Conservation (phyloP, 2,888 invertebrate species). For the Pimpla rufipes region DNA sequence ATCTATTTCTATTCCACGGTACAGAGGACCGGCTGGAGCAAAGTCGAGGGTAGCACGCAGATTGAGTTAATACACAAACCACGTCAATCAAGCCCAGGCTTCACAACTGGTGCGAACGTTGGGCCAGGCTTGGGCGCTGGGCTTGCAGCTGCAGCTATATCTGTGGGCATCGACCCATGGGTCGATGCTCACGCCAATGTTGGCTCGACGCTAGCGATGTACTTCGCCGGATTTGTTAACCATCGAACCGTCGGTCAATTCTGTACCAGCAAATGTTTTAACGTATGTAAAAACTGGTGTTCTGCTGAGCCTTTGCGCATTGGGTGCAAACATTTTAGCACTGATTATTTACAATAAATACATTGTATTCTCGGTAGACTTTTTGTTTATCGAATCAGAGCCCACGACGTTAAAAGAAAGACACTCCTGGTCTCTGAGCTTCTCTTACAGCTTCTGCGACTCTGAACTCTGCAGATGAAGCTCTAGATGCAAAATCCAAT, state of each 20-base stretch:
- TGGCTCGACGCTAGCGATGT: too few relatives aligned
- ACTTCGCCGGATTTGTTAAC: too few relatives aligned
- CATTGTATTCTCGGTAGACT: neutral
- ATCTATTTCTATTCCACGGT: neutral
- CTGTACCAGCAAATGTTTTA: too few relatives aligned
- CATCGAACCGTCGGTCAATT: too few relatives aligned
- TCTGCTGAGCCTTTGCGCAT: too few relatives aligned
- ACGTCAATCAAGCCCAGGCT: neutral
- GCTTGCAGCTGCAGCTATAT: neutral
- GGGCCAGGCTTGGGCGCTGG: too few relatives aligned
- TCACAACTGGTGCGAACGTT: too few relatives aligned
- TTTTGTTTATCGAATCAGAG: neutral
- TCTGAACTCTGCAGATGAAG: conserved; percentile 23
- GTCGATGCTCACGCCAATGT: too few relatives aligned
- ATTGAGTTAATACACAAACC: neutral
- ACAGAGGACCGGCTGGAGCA: neutral
- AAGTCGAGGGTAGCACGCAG: neutral
- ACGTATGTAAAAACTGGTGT: too few relatives aligned
- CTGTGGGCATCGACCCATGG: too few relatives aligned
- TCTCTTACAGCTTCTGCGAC: neutral
- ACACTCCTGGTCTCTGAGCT: neutral
- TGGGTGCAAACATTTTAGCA: too few relatives aligned
- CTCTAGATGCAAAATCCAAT: conserved; percentile 61
- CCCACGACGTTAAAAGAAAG: neutral
- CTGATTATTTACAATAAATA: too few relatives aligned